Conservation (phyloP, 2,888 invertebrate genomes). For the Balanococcus diminutus region DNA sequence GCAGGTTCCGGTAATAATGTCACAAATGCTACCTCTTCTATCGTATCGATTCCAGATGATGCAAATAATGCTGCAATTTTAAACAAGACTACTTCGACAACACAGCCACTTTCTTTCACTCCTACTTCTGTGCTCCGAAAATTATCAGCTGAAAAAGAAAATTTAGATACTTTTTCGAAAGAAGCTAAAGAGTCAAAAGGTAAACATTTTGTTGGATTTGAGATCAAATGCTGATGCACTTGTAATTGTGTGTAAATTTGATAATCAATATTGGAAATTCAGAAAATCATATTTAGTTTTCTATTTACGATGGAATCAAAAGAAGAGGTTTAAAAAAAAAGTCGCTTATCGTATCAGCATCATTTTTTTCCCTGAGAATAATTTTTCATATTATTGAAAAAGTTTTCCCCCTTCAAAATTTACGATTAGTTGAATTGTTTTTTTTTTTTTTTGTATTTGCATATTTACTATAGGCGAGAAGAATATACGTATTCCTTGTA, state of each 20-base stretch:
- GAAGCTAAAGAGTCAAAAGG: slow-evolving; percentile 49
- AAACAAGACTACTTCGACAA: slow-evolving; percentile 62
- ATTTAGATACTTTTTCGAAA: slow-evolving; percentile 46
- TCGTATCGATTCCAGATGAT: not conserved
- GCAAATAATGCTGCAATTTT: not conserved
- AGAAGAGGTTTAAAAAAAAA: too few relatives aligned
- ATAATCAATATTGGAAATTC: not conserved
- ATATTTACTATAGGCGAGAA: slow-evolving; percentile 44
- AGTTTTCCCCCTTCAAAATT: not conserved
- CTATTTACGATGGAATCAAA: too few relatives aligned
- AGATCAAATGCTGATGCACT: not conserved
- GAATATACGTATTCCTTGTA: slow-evolving; percentile 35
- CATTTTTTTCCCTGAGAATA: not conserved
- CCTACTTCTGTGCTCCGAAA: slow-evolving; percentile 92
- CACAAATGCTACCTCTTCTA: not conserved
- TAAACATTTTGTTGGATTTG: not conserved
- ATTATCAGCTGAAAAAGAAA: slow-evolving; percentile 76
- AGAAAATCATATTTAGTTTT: too few relatives aligned
- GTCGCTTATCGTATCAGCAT: too few relatives aligned
- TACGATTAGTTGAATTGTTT: not conserved
- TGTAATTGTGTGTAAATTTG: too few relatives aligned
- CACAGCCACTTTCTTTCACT: slow-evolving; percentile 74
- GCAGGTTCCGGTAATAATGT: not conserved
- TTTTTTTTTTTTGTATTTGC: not conserved
- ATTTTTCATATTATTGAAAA: not conserved